These are phyloP conservation scores for Ctenosaura bakeri DNA, from an alignment of 2,797 vertebrate genomes.

Conservation along the genomic window DNA sequence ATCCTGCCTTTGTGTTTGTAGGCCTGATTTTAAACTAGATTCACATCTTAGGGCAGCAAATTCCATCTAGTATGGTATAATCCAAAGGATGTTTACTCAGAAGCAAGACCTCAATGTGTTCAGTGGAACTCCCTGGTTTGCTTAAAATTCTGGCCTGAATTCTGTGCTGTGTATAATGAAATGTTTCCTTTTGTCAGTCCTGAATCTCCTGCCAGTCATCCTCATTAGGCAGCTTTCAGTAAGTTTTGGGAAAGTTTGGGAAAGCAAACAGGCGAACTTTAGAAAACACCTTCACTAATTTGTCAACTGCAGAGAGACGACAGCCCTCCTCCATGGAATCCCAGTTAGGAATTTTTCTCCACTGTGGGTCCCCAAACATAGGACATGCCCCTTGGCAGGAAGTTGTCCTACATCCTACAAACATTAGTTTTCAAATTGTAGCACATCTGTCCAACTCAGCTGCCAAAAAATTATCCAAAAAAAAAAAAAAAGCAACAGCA, in stretches of 20 bases:
- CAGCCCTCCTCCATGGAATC: too few relatives aligned
- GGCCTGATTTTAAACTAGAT: background rate
- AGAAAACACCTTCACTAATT: background rate
- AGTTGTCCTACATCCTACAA: constrained; percentile 5
- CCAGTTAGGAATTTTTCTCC: background rate
- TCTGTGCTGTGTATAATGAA: background rate
- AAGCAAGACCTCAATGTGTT: background rate
- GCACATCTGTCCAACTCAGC: constrained; percentile 54
- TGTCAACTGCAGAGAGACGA: background rate
- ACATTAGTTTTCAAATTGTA: constrained; percentile 65
- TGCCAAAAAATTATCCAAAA: constrained; percentile 60
- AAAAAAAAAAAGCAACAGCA: constrained; percentile 4
- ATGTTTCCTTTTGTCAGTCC: background rate
- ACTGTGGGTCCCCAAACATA: background rate
- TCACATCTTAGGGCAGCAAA: too few relatives aligned
- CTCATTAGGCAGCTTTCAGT: background rate
- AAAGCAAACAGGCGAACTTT: background rate
- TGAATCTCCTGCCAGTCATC: background rate
- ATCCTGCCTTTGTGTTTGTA: too few relatives aligned
- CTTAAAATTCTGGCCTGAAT: background rate
- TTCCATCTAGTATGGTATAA: background rate
- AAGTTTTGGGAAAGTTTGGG: constrained; percentile 27
- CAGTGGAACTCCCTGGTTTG: background rate
- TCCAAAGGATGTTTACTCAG: too few relatives aligned
- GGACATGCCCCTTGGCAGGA: background rate